Conservation (phyloP, 1,140 invertebrate genomes). For the Lordiphosa collinella region DNA sequence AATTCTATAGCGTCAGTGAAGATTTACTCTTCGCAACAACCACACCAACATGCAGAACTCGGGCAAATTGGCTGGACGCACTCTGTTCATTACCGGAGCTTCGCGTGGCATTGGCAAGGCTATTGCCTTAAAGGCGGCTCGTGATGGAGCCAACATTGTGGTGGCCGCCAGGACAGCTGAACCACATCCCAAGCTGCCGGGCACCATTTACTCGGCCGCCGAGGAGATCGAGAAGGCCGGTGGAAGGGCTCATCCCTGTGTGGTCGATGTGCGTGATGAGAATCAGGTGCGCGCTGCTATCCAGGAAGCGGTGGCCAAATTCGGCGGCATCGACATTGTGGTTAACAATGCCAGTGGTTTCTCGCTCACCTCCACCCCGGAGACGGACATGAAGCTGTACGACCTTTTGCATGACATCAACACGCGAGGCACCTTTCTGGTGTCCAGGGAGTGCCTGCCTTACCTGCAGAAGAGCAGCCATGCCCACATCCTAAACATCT, state of each 20-base stretch:
- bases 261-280: constrained; percentile 97
- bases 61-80: constrained; percentile 93
- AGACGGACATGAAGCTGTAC: constrained; percentile 97
- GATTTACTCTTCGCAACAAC: constrained; percentile 6
- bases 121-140: constrained; percentile 95
- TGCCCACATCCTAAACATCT: constrained; percentile 97
- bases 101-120: constrained; percentile 98
- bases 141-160: constrained; percentile 97
- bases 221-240: constrained; percentile 89
- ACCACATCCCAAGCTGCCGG: constrained; percentile 97
- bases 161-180: constrained; percentile 98
- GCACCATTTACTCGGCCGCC: constrained; percentile 98
- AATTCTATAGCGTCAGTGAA: constrained; percentile 22
- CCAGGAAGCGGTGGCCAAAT: constrained; percentile 89
- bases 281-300: constrained; percentile 91
- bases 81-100: constrained; percentile 97
- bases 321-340: constrained; percentile 97
- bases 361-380: constrained; percentile 90
- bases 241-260: constrained; percentile 93
- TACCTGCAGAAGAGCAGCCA: constrained; percentile 93
- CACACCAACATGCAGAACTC: constrained; percentile 79
- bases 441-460: constrained; percentile 96
- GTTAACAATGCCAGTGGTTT: constrained; percentile 99
- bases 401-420: constrained; percentile 97
- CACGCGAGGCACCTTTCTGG: constrained; percentile 94